Evolutionary conservation across 2,888 invertebrate genomes (phyloP), one percentile per base, ranked within the genome.

Genomic region (Drosophila vallismaia): DNA sequence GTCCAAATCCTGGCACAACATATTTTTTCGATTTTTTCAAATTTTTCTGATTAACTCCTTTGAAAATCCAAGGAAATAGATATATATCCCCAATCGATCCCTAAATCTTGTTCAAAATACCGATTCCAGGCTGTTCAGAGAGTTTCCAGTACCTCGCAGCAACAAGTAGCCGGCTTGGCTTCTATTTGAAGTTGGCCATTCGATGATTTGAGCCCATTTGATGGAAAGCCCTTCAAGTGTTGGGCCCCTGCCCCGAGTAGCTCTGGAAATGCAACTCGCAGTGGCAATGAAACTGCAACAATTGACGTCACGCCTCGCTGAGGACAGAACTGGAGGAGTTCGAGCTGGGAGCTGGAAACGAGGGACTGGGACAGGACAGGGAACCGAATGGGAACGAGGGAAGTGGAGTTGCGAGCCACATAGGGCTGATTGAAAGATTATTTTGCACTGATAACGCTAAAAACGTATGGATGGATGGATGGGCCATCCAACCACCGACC

Each of bases 381-480:
- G 42, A 19, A 19, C 42, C 19, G 42, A 24, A 24, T 24, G 44
- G 24, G 44, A 44, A 44, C 52, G 76, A 63, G 24, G 75, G 59
- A 31, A 66, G 62, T 12, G 60, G 45, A 50, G 55, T 55, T 49
- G 44, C 54, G 59, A 57, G 50, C 33, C 19, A 8, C 66, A 74
- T 79, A 82, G 82, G 86, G 82, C 86, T 85, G 82, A 85, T 85
- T 85, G 84, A 85, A 87, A 90, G 89, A 90, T 90, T 90, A 86
- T 89, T 88, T 86, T 86, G 89, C 90, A 89, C 89, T 90, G 89
- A 90, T 90, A 90, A 89, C 86, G 80, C 77, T 82, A 86, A 89
- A 88, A 89, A 85, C 63, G 86, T 79, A 85, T 85, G 82, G 79
- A 85, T 82, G 78, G 69, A 78, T 71, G 77, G 33, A 3, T 55